These are phyloP conservation scores for Acromyrmex heyeri DNA, from an alignment of 1,140 invertebrate genomes.

Conservation along the genomic window DNA sequence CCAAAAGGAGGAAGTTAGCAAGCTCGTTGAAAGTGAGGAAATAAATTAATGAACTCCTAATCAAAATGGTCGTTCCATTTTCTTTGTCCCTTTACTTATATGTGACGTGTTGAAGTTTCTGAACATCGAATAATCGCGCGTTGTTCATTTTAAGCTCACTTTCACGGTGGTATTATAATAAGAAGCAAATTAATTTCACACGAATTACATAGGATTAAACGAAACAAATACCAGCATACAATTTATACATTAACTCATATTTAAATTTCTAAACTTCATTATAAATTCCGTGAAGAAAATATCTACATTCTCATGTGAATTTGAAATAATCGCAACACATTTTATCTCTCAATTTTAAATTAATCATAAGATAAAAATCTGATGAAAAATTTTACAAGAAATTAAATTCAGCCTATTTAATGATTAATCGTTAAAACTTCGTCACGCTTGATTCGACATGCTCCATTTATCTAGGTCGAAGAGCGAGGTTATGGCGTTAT, in stretches of 20 bases:
- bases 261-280: conserved; percentile 10
- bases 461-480: background rate
- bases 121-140: conserved; percentile 37
- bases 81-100: conserved; percentile 23
- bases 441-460: background rate
- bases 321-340: background rate
- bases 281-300: background rate
- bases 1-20: conserved; percentile 52
- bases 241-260: background rate
- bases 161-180: conserved; percentile 2
- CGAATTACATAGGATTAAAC: conserved; percentile 16
- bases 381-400: background rate
- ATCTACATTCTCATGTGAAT: background rate
- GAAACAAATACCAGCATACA: background rate
- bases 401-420: conserved; percentile 9
- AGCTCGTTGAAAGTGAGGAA: conserved; percentile 60
- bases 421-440: background rate
- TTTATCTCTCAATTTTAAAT: background rate
- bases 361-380: background rate
- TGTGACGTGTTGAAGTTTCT: conserved; percentile 30
- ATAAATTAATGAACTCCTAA: conserved; percentile 63
- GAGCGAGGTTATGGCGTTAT: background rate
- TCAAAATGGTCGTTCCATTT: conserved; percentile 52
- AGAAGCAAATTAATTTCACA: conserved; percentile 24
- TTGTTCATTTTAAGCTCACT: conserved; percentile 16